Base-by-base conservation (phyloP, 92 coral and sea anemone species). In the Nematostella vectensis region DNA sequence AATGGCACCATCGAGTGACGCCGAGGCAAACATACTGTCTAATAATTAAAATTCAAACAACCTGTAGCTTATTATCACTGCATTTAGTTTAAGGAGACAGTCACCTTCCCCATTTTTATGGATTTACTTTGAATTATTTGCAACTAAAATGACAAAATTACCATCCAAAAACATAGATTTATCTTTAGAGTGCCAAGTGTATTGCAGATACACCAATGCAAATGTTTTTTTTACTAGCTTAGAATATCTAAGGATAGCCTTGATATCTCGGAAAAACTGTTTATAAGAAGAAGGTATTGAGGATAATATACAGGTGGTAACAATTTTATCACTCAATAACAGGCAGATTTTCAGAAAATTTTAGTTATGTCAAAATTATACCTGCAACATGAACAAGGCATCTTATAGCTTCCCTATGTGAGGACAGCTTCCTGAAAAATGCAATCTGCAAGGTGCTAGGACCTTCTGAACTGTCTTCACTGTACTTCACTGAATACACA, bases 1-100 rank as follows among this genome's bases (percentile, higher is more conserved):
- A 38, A 91, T 86, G 28, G 95, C 98, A 51, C 98, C 98, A 56
- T 91, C 98, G 58, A 91, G 27, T 24, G 98, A 91, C 18, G 98
- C 98, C 6, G 98, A 91, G 0, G 95, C 98, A 82, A 91, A 86
- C 86, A 83, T 91, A 40, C 89, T 77, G 50, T 86, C 98, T 91
- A 43, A 50, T n/a, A 19, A 24, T 39, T 30, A 36, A 16, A 29
- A 43, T 8, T 11, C 17, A 42, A 39, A 60, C n/a, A n/a, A n/a
- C n/a, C n/a, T n/a, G n/a, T n/a, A n/a, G n/a, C n/a, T n/a, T n/a
- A n/a, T 38, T 38, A 0, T 38, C 16, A 11, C 45, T 11, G 45
- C 16, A 38, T 38, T 12, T 38, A 17, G 16, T 11, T 38, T 38
- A 17, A 12, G 16, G 12, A 17, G 45, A n/a, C n/a, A n/a, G n/a